Percentiles rank a stretch among this genome's conserved stretches.
Evolutionary conservation across 2,113 vertebrate genomes (phyloP).

Genomic region (Brevimyrus niger): DNA sequence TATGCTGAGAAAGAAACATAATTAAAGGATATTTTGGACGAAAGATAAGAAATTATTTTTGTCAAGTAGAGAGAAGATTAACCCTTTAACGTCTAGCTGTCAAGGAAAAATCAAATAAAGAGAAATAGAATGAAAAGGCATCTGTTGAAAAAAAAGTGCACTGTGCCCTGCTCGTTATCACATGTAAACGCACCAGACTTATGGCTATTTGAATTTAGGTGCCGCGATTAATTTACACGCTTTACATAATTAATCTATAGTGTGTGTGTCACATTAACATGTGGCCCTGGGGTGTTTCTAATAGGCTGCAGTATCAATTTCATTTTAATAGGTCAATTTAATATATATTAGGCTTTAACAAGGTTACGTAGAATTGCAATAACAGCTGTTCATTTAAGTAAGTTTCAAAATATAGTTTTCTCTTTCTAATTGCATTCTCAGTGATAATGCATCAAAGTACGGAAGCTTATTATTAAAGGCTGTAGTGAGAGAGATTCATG

Average conservation of each 20-base stretch:
- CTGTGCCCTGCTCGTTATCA: neutral
- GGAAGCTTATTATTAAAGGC: neutral
- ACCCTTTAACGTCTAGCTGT: neutral
- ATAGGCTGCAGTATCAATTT: neutral
- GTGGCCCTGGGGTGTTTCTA: neutral
- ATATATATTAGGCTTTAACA: neutral
- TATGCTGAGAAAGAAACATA: neutral
- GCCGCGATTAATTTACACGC: slow-evolving; percentile 5
- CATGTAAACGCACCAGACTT: neutral
- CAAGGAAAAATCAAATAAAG: neutral
- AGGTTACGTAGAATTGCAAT: slow-evolving; percentile 1
- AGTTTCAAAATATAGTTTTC: neutral
- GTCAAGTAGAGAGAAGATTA: neutral
- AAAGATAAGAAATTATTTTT: neutral
- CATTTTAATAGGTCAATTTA: slow-evolving; percentile 6
- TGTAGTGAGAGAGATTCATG: neutral
- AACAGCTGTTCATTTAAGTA: neutral
- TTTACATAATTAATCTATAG: slow-evolving; percentile 12
- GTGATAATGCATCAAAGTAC: neutral
- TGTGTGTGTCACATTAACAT: neutral
- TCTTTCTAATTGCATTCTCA: neutral
- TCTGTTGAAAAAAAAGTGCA: neutral
- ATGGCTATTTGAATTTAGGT: neutral
- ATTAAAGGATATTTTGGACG: neutral
- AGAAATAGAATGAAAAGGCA: neutral